phyloP scores from a whole-genome alignment of 2,888 invertebrate species.

The Cosmia pyralina region DNA sequence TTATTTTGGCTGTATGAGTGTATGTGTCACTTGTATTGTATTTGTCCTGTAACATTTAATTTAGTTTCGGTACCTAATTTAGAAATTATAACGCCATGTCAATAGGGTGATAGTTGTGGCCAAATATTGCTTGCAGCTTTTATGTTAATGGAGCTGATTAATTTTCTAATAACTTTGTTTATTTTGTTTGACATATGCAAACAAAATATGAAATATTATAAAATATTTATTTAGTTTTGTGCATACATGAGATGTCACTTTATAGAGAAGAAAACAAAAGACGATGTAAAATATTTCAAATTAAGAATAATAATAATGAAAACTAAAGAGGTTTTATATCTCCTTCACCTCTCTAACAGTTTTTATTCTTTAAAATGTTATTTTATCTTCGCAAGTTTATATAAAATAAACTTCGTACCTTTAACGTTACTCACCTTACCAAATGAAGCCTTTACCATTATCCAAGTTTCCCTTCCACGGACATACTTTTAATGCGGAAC shows the following conservation, averaged over 20 bases:
- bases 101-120: too few species aligned
- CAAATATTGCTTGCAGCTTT: neutral
- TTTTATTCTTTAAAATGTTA: neutral
- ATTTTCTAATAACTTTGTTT: neutral
- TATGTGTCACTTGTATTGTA: neutral
- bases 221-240: too few species aligned
- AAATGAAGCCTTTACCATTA: constrained; percentile 62
- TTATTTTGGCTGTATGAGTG: neutral
- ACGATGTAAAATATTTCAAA: too few species aligned
- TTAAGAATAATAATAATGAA: too few species aligned
- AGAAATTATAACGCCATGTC: neutral
- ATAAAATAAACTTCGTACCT: constrained; percentile 26
- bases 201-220: too few species aligned
- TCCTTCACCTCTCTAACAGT: too few species aligned
- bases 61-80: neutral
- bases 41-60: neutral
- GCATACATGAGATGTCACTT: too few species aligned
- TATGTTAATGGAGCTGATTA: neutral
- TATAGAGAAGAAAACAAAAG: too few species aligned
- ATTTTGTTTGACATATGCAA: too few species aligned
- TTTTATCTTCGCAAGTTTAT: neutral
- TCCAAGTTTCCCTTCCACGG: constrained; percentile 66
- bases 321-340: too few species aligned
- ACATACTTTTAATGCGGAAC: constrained; percentile 76
- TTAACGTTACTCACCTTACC: constrained; percentile 28